Conservation (phyloP, 2,888 invertebrate species). For the Fragum fragum region DNA sequence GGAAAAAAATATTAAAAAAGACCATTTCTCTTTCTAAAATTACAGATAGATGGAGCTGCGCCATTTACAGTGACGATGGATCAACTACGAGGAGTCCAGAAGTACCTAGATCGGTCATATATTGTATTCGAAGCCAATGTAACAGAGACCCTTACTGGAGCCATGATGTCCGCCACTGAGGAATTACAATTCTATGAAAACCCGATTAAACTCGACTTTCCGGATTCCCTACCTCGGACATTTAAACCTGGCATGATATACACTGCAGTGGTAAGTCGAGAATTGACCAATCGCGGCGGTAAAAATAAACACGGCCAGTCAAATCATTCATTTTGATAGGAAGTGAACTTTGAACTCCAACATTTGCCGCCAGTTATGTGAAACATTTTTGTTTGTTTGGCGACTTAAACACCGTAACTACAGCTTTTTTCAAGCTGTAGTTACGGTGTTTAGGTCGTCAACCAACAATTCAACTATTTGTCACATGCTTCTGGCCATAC, state of each 20-base stretch:
- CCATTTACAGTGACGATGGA: conserved; percentile 58
- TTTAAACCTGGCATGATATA: conserved; percentile 74
- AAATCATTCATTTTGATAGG: no score
- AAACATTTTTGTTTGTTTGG: no score
- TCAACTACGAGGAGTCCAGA: conserved; percentile 44
- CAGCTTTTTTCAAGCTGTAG: no score
- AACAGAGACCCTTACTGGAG: conserved; percentile 95
- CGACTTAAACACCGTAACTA: no score
- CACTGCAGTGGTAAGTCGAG: conserved; percentile 63
- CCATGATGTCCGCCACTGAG: conserved; percentile 92
- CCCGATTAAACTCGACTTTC: conserved; percentile 69
- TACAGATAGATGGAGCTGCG: conserved; percentile 70
- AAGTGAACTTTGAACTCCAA: no score
- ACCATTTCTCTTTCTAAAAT: not conserved
- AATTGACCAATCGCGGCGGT: no score
- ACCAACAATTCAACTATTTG: no score
- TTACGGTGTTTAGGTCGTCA: no score
- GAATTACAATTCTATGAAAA: conserved; percentile 91
- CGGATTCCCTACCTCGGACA: conserved; percentile 59
- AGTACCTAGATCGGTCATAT: conserved; percentile 43
- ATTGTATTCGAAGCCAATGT: conserved; percentile 91
- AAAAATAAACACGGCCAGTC: no score
- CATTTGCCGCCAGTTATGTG: no score
- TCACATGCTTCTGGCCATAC: no score
- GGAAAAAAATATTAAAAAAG: no score